phyloP scores from a whole-genome alignment of 2,113 vertebrate species.

The Equus przewalskii region DNA sequence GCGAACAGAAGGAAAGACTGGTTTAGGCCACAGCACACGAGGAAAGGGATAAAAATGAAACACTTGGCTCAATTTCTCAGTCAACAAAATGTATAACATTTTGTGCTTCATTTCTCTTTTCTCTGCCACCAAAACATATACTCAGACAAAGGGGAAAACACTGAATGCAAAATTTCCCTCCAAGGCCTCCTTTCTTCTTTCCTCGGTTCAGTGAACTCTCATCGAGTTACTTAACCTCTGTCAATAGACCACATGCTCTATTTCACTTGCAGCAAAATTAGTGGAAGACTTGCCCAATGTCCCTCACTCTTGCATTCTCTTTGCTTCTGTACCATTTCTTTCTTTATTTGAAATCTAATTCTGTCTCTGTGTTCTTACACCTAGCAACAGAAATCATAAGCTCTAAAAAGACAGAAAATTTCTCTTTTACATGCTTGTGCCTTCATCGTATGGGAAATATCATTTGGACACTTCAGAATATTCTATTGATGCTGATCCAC shows the following conservation, averaged over 20 bases:
- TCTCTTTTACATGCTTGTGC: not conserved
- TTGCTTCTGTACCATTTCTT: not conserved
- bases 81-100: not conserved
- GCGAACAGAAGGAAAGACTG: not conserved
- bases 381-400: not conserved
- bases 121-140: not conserved
- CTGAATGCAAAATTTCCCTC: not conserved
- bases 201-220: not conserved
- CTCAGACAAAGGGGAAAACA: not conserved
- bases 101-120: conserved; percentile 34
- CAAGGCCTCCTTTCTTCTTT: not conserved
- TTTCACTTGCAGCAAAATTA: not conserved
- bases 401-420: not conserved
- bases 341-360: conserved; percentile 11
- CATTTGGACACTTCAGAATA: not conserved
- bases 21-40: not conserved
- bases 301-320: not conserved
- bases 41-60: conserved; percentile 49
- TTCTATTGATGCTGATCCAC: not conserved
- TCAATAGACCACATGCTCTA: not conserved
- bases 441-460: not conserved
- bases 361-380: not conserved
- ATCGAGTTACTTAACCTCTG: not conserved
- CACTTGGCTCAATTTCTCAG: conserved; percentile 34
- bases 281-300: not conserved